Conservation (phyloP, 2,888 invertebrate species). For the Apodemia zela region DNA sequence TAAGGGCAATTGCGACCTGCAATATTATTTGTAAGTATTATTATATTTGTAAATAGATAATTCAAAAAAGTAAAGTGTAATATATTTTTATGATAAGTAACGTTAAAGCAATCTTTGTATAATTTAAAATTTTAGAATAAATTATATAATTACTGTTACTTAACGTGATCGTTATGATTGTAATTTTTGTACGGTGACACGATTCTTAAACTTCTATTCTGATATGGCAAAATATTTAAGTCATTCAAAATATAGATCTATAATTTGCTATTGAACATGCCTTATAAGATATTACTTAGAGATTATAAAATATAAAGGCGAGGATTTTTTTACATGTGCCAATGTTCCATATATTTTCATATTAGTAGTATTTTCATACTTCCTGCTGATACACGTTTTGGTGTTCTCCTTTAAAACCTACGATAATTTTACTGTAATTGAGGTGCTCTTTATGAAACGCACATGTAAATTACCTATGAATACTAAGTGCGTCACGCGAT, state of each 20-base stretch:
- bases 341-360: constrained; percentile 14
- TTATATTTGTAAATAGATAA: constrained; percentile 57
- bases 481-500: not conserved
- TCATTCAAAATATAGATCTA: not conserved
- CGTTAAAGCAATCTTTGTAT: constrained; percentile 67
- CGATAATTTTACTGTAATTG: constrained; percentile 21
- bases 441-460: constrained; percentile 30
- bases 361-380: constrained; percentile 11
- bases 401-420: not conserved
- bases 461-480: constrained; percentile 22
- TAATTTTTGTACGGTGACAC: constrained; percentile 57
- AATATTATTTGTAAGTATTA: constrained; percentile 74
- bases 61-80: constrained; percentile 42
- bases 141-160: constrained; percentile 61
- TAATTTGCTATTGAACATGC: constrained; percentile 12
- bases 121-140: constrained; percentile 52
- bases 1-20: constrained; percentile 65
- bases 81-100: constrained; percentile 47
- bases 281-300: not conserved
- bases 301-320: not conserved
- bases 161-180: constrained; percentile 60
- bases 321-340: constrained; percentile 21
- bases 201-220: constrained; percentile 37
- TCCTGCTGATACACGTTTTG: not conserved
- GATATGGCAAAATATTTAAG: constrained; percentile 11